These are phyloP conservation scores for Tursiops truncatus DNA, from an alignment of 2,113 vertebrate genomes.

Conservation along the genomic window DNA sequence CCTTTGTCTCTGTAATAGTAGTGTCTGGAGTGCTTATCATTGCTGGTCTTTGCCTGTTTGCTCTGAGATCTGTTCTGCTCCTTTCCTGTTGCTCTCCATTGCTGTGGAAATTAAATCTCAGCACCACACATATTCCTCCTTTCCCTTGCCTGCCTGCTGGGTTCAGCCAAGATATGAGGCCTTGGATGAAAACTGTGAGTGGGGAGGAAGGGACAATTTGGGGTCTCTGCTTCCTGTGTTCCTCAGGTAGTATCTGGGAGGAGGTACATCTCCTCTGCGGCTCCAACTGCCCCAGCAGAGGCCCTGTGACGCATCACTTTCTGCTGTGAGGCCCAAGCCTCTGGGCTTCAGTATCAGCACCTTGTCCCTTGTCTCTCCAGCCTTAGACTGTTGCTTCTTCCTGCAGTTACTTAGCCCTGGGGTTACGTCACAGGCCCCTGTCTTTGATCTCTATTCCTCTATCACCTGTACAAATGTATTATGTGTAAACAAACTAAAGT, in stretches of 20 bases:
- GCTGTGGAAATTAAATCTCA: neutral
- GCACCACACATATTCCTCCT: neutral
- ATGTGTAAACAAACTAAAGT: neutral
- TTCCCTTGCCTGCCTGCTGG: neutral
- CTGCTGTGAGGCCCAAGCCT: neutral
- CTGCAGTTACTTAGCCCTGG: neutral
- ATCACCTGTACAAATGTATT: neutral
- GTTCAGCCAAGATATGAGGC: neutral
- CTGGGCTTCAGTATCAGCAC: neutral
- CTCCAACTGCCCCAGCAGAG: neutral
- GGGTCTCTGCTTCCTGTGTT: neutral
- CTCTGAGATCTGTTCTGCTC: neutral
- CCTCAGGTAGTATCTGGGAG: neutral
- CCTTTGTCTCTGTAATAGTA: neutral
- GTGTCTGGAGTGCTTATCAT: neutral
- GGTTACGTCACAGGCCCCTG: no score
- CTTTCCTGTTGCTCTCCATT: neutral
- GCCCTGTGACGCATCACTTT: neutral
- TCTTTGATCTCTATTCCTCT: neutral
- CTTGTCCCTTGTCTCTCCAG: neutral
- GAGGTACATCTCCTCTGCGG: neutral
- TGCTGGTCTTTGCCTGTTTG: neutral
- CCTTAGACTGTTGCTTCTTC: neutral
- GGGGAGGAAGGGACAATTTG: neutral
- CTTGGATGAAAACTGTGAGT: neutral